Percentiles rank a stretch among this genome's conserved stretches.
Evolutionary conservation across 2,113 vertebrate species (phyloP).

Genomic region (Albula goreensis): DNA sequence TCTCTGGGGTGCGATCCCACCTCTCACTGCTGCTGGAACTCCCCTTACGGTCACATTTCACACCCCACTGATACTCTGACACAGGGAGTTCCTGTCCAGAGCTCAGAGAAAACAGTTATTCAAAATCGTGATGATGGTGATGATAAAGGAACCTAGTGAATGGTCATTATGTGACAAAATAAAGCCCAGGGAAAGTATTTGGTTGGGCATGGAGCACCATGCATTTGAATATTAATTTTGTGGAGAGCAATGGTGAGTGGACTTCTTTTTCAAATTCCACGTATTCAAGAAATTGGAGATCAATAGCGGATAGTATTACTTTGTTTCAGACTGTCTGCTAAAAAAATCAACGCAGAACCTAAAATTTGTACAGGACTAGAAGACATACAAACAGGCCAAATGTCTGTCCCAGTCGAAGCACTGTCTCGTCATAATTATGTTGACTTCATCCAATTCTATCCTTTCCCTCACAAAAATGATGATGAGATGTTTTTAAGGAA

Average conservation of each 20-base stretch:
- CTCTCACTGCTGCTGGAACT: background rate
- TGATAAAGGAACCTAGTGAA: background rate
- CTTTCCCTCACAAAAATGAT: background rate
- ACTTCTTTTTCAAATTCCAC: background rate
- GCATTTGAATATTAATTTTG: background rate
- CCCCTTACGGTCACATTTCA: background rate
- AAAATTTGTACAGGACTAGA: background rate
- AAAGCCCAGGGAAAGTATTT: background rate
- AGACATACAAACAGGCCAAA: background rate
- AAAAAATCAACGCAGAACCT: too few relatives aligned
- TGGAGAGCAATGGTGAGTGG: background rate
- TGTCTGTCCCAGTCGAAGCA: background rate
- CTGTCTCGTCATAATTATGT: too few relatives aligned
- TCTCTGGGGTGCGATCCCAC: background rate
- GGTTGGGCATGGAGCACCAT: background rate
- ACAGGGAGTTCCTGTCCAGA: background rate
- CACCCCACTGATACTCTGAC: background rate
- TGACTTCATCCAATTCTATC: background rate
- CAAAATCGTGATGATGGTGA: background rate
- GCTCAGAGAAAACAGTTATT: background rate
- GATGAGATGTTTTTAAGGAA: too few relatives aligned
- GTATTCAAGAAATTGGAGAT: too few relatives aligned
- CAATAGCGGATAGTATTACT: too few relatives aligned
- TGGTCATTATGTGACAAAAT: background rate
- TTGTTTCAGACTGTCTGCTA: too few relatives aligned